Evolutionary conservation across 1,140 invertebrate species (phyloP), one percentile per base, ranked within the genome.

Genomic region (Macrobrachium rosenbergii): DNA sequence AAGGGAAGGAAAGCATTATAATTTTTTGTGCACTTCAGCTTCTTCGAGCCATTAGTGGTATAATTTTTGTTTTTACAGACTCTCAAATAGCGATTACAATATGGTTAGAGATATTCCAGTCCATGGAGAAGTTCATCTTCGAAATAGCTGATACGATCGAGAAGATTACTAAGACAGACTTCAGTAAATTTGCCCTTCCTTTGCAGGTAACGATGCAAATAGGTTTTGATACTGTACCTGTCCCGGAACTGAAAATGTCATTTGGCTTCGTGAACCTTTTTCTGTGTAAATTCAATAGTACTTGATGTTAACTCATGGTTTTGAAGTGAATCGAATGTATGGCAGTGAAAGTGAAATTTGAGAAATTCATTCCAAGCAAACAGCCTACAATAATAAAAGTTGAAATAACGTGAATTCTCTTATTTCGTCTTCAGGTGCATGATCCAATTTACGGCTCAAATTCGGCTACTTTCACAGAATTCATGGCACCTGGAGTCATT

Each of bases 401-500:
- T 76, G 7, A 21, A 76, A 11, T 28, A 11, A 19, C 37, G 21
- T 64, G 16, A 16, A 64, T 12, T 3, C 60, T 11, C 43, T 2
- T 5, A 37, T 43, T 19, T 67, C 16, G 37, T 63, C 11, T 59
- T 21, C 97, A 90, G 93, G 63, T 89, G 52, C 37, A 94, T 90
- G 94, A 96, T 17, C 96, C 97, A 8, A 95, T 99, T 90, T 99
- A 98, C 92, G 98, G 89, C 8, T 59, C 83, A 58, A 14, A 59
- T 8, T 37, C 59, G n/a, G 23, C 90, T 6, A 89, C 86, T 23
- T 90, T 91, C 76, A 91, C 90, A 3, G 90, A 91, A 16, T 99
- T 99, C 92, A 98, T 98, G 88, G 97, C 97, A 52, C 97, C 98
- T 62, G 98, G 98, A 90, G 96, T 99, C 82, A 97, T 98, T 91